Percentiles rank a stretch among this genome's conserved stretches.
phyloP scores from a whole-genome alignment of 2,113 vertebrate genomes.

The Meleagris gallopavo region DNA sequence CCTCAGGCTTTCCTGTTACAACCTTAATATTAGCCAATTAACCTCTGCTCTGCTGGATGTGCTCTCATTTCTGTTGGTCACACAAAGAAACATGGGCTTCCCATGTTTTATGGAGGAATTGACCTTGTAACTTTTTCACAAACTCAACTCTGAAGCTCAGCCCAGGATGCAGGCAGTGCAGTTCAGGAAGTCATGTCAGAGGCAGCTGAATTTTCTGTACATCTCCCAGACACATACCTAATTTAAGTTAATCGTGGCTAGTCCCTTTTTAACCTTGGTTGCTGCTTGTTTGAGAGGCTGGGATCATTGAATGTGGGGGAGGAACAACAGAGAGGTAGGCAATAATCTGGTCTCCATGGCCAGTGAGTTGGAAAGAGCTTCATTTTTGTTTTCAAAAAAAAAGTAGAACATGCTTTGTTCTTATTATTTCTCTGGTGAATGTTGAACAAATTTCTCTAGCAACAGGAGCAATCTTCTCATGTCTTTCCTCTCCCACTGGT shows the following conservation, averaged over 20 bases:
- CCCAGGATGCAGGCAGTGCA: neutral
- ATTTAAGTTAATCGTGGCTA: neutral
- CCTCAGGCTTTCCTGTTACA: neutral
- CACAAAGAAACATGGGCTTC: neutral
- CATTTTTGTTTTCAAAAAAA: neutral
- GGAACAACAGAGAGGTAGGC: neutral
- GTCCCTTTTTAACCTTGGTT: neutral
- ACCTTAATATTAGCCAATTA: neutral
- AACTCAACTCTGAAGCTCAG: neutral
- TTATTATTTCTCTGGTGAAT: neutral
- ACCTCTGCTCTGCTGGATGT: neutral
- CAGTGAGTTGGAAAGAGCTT: neutral
- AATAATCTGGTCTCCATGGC: neutral
- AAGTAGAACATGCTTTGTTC: neutral
- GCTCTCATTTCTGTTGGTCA: neutral
- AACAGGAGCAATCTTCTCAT: neutral
- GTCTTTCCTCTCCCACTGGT: neutral
- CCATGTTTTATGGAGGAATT: neutral
- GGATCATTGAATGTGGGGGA: neutral
- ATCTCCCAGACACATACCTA: neutral
- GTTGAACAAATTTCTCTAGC: neutral
- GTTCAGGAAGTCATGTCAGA: rapidly evolving
- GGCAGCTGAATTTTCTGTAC: neutral
- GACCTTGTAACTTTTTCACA: neutral
- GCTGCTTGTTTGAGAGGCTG: neutral